A percentile compares a stretch with the other conserved stretches of the same genome.
Evolutionary conservation across 1,140 invertebrate genomes (phyloP).

Genomic region (Leucophenga varia): DNA sequence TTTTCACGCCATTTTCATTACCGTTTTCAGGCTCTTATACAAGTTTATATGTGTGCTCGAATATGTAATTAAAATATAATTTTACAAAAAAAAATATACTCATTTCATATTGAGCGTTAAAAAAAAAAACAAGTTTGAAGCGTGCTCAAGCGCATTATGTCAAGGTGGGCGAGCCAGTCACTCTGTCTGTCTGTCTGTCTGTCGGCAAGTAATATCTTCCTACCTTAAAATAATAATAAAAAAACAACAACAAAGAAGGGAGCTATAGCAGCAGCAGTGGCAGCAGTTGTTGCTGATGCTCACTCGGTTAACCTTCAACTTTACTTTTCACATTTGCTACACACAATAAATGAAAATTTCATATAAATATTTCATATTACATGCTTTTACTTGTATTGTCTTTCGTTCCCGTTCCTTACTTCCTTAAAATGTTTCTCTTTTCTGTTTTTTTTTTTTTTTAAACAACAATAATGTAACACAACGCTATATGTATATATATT

Average conservation of each 20-base stretch:
- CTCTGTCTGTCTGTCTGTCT: background rate
- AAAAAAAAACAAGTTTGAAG: constrained; percentile 23
- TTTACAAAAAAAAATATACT: constrained; percentile 21
- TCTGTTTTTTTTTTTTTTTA: too few relatives aligned
- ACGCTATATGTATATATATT: too few relatives aligned
- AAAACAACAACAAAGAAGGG: too few relatives aligned
- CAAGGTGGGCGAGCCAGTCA: background rate
- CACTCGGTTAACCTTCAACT: constrained; percentile 17
- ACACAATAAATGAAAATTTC: constrained; percentile 53
- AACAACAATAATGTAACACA: too few relatives aligned
- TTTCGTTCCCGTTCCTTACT: too few relatives aligned
- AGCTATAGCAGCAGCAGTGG: too few relatives aligned
- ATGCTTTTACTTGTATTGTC: background rate
- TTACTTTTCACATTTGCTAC: constrained; percentile 40
- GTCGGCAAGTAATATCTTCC: too few relatives aligned
- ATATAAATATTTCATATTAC: constrained; percentile 54
- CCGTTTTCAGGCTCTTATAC: constrained; percentile 29
- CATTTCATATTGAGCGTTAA: constrained; percentile 2
- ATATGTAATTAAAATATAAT: constrained; percentile 55
- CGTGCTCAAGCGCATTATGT: background rate
- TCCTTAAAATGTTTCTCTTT: too few relatives aligned
- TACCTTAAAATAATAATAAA: too few relatives aligned
- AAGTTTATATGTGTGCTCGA: constrained; percentile 33
- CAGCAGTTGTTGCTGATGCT: too few relatives aligned
- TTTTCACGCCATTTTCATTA: constrained; percentile 54